Evolutionary conservation across 2,113 vertebrate genomes (phyloP).

Genomic region (Globicephala melas): DNA sequence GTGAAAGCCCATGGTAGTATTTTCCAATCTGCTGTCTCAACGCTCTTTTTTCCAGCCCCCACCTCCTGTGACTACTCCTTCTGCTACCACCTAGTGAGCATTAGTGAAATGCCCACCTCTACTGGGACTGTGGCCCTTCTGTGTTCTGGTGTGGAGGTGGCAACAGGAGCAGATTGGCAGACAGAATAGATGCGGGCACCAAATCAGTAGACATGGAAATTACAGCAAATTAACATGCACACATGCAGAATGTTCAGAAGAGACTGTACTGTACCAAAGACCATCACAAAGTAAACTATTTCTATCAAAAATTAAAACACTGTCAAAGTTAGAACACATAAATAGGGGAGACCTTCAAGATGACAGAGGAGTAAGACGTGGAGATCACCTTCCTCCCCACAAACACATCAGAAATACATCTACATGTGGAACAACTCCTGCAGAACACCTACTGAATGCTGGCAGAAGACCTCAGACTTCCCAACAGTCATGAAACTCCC

Average conservation of each 20-base stretch:
- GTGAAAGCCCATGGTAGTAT: neutral
- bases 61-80: neutral
- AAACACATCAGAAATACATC: no score
- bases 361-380: no score
- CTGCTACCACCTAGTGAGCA: neutral
- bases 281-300: neutral
- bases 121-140: neutral
- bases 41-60: neutral
- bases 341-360: neutral
- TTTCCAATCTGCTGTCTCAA: neutral
- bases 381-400: no score
- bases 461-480: no score
- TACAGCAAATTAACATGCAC: neutral
- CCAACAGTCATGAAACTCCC: no score
- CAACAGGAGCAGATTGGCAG: neutral
- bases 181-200: neutral
- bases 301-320: neutral
- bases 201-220: neutral
- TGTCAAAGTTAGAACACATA: neutral
- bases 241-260: neutral
- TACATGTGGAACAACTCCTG: no score
- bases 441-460: no score
- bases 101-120: neutral
- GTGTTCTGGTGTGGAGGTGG: neutral
- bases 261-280: neutral